Evolutionary conservation across 1,140 invertebrate species (phyloP), one percentile per base, ranked within the genome.

Genomic region (Mycetomoellerius zeteki): DNA sequence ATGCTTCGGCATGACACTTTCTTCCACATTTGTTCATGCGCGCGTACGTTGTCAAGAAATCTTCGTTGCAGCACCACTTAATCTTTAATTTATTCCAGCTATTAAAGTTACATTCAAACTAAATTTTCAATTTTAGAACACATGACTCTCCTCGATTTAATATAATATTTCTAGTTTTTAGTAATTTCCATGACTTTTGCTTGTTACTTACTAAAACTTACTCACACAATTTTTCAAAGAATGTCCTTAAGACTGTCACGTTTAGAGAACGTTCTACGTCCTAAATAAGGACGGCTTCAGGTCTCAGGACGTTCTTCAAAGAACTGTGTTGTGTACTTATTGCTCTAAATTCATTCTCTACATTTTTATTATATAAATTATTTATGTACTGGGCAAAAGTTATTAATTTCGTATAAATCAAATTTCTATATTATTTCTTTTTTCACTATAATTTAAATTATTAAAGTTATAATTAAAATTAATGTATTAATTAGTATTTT

Each of bases 1-100:
- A 50, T 85, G 60, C 80, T 84, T 47, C 52, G 80, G 80, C 73
- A 78, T 43, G 27, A 78, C 73, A 64, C n/a, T 85, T 60, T 84
- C 58, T 78, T 85, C 82, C 82, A 77, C 58, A 21, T 43, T 43
- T 33, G 77, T 50, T 30, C 4, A 19, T 50, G 19, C 77, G 43
- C 19, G 54, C 24, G 33, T 77, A 5, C 71, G 71, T 50, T 84
- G 50, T 64, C 58, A 19, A 52, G 60, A 27, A 78, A 37, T 76
- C 62, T 85, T 78, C 73, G 56, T 77, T 50, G 30, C 52, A 54
- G 47, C 12, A 21, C 72, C 3, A 1, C 2, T 56, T 54, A 54
- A 43, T 43, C 8, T 52, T 14, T n/a, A 16, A 19, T 24, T 16
- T 14, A 37, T 43, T 7, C n/a, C 19, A 33, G 30, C 16, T 37